Evolutionary conservation across 1,140 invertebrate species (phyloP), one percentile per base, ranked within the genome.

Genomic region (Drosophila auraria): DNA sequence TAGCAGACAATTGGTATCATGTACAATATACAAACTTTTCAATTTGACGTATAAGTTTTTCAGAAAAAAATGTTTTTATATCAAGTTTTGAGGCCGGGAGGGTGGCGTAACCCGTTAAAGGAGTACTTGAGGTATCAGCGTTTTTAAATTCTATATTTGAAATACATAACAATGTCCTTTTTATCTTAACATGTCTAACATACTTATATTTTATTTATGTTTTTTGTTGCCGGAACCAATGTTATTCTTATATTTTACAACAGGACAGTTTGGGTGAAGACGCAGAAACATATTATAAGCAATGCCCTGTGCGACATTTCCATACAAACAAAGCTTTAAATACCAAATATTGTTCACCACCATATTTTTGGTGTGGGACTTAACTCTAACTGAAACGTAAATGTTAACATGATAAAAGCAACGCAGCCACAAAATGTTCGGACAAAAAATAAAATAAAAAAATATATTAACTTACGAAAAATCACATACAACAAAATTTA

Each of bases 371-470:
- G 53, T 54, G 7, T 54, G 40, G 40, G 42, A 78, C 51, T 51
- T 58, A 80, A 61, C 15, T 36, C 27, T 57, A 75, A 36, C 68
- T 73, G 49, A 64, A 75, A 63, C 50, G 45, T 17, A 62, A 54
- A 71, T 79, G 71, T 79, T 76, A 83, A 83, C 72, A 77, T 42
- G 9, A 73, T 12, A 30, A 50, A 84, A 70, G 73, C 68, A 81
- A 72, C 54, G 49, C 60, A 78, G 57, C 71, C 65, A 58, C 70
- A 75, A 81, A 53, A 25, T 47, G 61, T 60, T 50, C 38, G 38
- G 59, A 27, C 20, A 51, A 47, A 33, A 14, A 51, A 40, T 59
- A 14, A 53, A 54, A 56, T 53, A 36, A 61, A 71, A 61, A 70
- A 30, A 53, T 45, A 38, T 50, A n/a, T 5, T 30, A 73, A 40